Evolutionary conservation across 2,888 invertebrate species (phyloP), one percentile per base, ranked within the genome.

Genomic region (Mesoligia furuncula): DNA sequence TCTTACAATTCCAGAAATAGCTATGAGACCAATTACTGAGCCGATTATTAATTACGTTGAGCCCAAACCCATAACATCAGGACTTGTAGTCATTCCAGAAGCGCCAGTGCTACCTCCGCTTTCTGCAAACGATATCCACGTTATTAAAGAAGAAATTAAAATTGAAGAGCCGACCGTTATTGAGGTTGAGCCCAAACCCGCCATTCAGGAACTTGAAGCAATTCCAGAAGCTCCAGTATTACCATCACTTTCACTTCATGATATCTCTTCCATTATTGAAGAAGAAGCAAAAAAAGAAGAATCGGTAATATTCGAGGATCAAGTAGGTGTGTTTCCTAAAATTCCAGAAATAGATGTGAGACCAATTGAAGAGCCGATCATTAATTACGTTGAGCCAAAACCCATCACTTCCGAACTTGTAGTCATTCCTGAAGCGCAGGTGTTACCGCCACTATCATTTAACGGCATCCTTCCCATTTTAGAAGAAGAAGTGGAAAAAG

Each of bases 391-490:
- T 59, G 17, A 48, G 6, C 3, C 39, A 0, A 73, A 74, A 61
- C 57, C 45, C 57, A 7, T n/a, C 1, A 36, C 8, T 59, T 0
- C 31, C 11, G 45, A 59, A 59, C 15, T 48, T 42, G 0, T 6
- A 36, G 4, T 45, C 0, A 61, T 85, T 27, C 85, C 79, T 31
- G 73, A 73, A 68, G 74, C 76, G 0, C 61, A 45, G 0, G 61
- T 71, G 0, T 5, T 71, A 31, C 68, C 78, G 6, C 36, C 65
- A 15, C 62, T 70, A 45, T 27, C 69, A 48, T 8, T 59, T 24
- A 24, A 54, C 6, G 20, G 5, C 1, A n/a, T 57, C 6, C 2
- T 9, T 17, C 0, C 42, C 7, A 4, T 65, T 9, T n/a, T n/a
- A n/a, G 17, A 31, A 27, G 11, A 48, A 8, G 75, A 51, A 51